Evolutionary conservation across 1,140 invertebrate genomes (phyloP), one percentile per base, ranked within the genome.

Genomic region (Drosophila repleta): DNA sequence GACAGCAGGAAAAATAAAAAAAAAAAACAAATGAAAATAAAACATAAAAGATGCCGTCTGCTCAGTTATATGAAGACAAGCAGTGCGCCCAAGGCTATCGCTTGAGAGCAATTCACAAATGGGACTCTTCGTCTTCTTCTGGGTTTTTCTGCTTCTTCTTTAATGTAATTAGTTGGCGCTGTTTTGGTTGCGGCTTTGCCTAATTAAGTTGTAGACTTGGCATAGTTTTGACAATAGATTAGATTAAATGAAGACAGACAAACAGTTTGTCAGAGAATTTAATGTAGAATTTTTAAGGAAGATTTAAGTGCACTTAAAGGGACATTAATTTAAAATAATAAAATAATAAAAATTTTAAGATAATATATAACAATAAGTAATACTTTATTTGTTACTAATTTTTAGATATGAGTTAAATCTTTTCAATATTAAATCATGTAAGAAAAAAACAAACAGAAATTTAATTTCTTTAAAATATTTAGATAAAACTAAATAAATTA

Each of bases 201-300:
- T 73, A 68, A 62, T 73, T 73, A 73, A 73, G 48, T 67, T 58
- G 68, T 32, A 55, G 46, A 66, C 55, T 72, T 66, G 63, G 53
- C 55, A 66, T 53, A 58, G 52, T 71, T 71, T 71, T 65, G 29
- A 48, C 26, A 45, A 18, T 15, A 21, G 13, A 15, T 21, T 61
- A 17, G 45, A 24, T 4, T 3, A 15, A 18, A 49, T 2, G 13
- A 43, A 29, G 3, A 11, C 29, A 20, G 11, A 46, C 15, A 62
- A 49, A 51, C 11, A 13, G 15, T 3, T 26, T 15, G 24, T 6
- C 8, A 46, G 8, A 18, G 13, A 17, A 45, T 29, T 29, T 18
- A 18, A 29, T 18, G 29, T 29, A 1, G 29, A 29, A 29, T 7
- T 29, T 29, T 7, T 10, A 8, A 11, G 1, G 18, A 3, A 17